A percentile compares a stretch with the other conserved stretches of the same genome.
Conservation (phyloP, 2,888 invertebrate genomes). For the Drosophila phalerata region DNA sequence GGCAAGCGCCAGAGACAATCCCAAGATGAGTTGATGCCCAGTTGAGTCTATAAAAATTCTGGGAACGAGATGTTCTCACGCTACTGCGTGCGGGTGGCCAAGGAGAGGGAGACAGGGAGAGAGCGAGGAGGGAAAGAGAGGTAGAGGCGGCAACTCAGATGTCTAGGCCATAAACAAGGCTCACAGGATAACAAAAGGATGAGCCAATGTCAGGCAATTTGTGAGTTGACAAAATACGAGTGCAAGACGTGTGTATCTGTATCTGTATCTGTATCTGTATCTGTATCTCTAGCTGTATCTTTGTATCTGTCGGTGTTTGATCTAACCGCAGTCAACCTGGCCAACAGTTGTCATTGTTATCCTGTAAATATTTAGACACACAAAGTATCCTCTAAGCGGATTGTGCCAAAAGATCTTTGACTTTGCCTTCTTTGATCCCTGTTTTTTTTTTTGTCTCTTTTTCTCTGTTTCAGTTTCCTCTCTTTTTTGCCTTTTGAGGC, state of each 20-base stretch:
- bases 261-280: constrained; percentile 20
- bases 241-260: constrained; percentile 17
- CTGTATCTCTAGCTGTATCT: constrained; percentile 15
- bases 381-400: constrained; percentile 48
- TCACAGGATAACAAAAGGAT: constrained; percentile 66
- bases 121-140: neutral
- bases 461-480: constrained; percentile 4
- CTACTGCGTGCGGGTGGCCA: constrained; percentile 67
- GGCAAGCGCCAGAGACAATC: constrained; percentile 21
- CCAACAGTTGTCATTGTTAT: constrained; percentile 42
- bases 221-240: constrained; percentile 77
- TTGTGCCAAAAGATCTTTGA: constrained; percentile 57
- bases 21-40: neutral
- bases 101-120: neutral
- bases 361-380: constrained; percentile 70
- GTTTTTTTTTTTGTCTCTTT: neutral
- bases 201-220: constrained; percentile 63
- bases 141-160: constrained; percentile 41
- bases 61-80: constrained; percentile 70
- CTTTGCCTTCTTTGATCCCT: constrained; percentile 23
- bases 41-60: constrained; percentile 50
- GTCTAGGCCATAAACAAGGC: constrained; percentile 69
- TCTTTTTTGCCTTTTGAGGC: constrained; percentile 33
- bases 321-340: constrained; percentile 39
- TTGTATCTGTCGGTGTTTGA: constrained; percentile 44